A percentile compares a stretch with the other conserved stretches of the same genome.
phyloP scores from a whole-genome alignment of 2,113 vertebrate genomes.

The human (Homo sapiens) region DNA sequence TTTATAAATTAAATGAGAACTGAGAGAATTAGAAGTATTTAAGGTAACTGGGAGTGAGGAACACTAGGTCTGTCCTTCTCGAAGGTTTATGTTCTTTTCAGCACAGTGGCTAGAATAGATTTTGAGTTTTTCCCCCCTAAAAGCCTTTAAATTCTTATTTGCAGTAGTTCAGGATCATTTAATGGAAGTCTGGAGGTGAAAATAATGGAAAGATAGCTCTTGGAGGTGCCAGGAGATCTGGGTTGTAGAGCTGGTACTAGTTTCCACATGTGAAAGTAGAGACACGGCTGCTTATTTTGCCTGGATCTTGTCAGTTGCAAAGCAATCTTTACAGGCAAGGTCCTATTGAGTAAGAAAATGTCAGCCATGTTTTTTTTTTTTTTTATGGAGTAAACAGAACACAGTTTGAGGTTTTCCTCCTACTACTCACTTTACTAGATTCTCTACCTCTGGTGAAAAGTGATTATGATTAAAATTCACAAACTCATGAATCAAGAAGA shows the following conservation, averaged over 20 bases:
- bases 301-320: not conserved
- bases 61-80: not conserved
- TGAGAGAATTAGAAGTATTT: not conserved
- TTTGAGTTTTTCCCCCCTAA: not conserved
- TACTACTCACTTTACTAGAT: not conserved
- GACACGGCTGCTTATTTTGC: not conserved
- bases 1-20: not conserved
- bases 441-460: not conserved
- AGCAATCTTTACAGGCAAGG: not conserved
- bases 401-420: not conserved
- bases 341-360: conserved; percentile 13
- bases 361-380: not conserved
- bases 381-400: not conserved
- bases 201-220: not conserved
- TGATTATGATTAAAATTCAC: not conserved
- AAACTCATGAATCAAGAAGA: not conserved
- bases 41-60: not conserved
- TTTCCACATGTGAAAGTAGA: not conserved
- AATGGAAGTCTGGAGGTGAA: not conserved
- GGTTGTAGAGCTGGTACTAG: not conserved
- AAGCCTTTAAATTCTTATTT: conserved; percentile 27
- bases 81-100: conserved; percentile 2
- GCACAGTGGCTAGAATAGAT: not conserved
- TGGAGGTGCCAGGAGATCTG: not conserved
- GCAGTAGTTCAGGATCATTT: not conserved